A percentile compares a stretch with the other conserved stretches of the same genome.
phyloP scores from a whole-genome alignment of 2,888 invertebrate genomes.

The Alloscopus bannaensis region DNA sequence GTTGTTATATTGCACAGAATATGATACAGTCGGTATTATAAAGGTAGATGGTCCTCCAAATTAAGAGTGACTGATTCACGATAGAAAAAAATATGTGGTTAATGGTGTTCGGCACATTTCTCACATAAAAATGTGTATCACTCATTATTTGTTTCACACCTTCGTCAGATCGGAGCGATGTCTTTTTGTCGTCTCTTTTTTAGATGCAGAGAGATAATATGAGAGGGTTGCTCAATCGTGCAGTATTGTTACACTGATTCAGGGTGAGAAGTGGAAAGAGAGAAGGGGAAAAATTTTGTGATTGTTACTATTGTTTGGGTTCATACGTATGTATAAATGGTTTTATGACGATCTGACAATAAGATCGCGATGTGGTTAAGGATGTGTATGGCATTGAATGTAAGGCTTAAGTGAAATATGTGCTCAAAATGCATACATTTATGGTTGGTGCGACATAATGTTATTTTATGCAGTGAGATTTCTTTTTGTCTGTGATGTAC shows the following conservation, averaged over 20 bases:
- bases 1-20: too few relatives aligned
- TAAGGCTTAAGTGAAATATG: too few relatives aligned
- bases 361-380: neutral
- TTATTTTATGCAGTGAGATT: conserved; percentile 24
- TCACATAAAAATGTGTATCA: conserved; percentile 23
- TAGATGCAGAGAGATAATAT: neutral
- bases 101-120: neutral
- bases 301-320: conserved; percentile 58
- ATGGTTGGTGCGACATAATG: too few relatives aligned
- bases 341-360: conserved; percentile 54
- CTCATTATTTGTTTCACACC: conserved; percentile 24
- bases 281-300: conserved; percentile 37
- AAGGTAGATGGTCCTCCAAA: too few relatives aligned
- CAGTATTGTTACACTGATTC: conserved; percentile 12
- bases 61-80: too few relatives aligned
- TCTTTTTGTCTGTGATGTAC: conserved; percentile 8
- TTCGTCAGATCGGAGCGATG: neutral
- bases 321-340: conserved; percentile 49
- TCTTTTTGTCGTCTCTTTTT: conserved; percentile 4
- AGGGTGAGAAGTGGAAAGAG: conserved; percentile 15
- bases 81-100: too few relatives aligned
- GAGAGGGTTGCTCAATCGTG: conserved; percentile 21
- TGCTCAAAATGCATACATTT: too few relatives aligned
- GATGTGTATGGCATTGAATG: neutral
- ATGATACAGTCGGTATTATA: too few relatives aligned